phyloP scores from a whole-genome alignment of 2,113 vertebrate genomes.

The Willisornis vidua region DNA sequence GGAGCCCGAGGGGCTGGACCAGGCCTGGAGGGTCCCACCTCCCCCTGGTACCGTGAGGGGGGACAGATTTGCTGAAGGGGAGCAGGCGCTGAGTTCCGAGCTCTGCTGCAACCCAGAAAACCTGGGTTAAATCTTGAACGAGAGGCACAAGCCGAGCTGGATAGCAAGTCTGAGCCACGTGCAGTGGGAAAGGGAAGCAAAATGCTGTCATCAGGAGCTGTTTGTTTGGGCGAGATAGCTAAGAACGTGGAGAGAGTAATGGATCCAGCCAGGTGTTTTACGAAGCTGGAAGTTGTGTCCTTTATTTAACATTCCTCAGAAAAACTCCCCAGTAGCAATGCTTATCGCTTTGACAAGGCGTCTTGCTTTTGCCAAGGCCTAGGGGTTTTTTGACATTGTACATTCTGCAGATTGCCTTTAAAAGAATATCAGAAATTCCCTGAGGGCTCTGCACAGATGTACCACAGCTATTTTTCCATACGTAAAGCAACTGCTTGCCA shows the following conservation, averaged over 20 bases:
- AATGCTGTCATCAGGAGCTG: rapidly evolving
- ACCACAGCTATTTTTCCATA: not conserved
- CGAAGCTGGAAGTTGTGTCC: not conserved
- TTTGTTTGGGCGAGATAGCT: not conserved
- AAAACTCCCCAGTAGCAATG: not conserved
- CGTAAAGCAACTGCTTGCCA: not conserved
- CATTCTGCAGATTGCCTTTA: not conserved
- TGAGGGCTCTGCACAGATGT: not conserved
- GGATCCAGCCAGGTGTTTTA: not conserved
- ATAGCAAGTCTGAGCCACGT: rapidly evolving
- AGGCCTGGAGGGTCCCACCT: not conserved
- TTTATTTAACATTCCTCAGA: not conserved
- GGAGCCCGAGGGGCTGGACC: not conserved
- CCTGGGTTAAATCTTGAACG: not conserved
- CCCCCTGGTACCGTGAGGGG: rapidly evolving
- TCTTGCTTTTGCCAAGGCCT: not conserved
- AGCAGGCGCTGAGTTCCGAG: not conserved
- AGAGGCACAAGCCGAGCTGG: not conserved
- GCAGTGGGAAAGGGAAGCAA: not conserved
- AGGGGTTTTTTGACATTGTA: not conserved
- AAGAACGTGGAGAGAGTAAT: not conserved
- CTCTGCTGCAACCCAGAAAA: not conserved
- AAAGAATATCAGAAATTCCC: not conserved
- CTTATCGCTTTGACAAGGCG: not conserved
- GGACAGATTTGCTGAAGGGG: not conserved